Evolutionary conservation across 1,140 invertebrate genomes (phyloP).

Genomic region (Drosophila lowei): DNA sequence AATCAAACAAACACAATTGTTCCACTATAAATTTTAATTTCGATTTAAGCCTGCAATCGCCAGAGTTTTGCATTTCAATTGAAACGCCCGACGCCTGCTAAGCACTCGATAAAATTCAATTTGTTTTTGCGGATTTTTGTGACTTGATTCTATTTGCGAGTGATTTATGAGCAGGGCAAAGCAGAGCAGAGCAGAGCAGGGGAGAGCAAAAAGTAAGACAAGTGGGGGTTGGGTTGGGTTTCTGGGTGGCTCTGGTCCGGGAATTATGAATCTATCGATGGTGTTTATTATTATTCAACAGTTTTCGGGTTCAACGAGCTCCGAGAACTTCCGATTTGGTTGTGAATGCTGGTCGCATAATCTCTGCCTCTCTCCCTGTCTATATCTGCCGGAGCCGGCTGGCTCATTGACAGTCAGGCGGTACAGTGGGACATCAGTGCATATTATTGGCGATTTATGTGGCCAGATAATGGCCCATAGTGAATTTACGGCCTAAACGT

Average conservation of each 20-base stretch:
- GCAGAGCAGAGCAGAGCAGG: not conserved
- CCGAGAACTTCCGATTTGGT: slow-evolving; percentile 62
- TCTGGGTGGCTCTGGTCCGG: slow-evolving; percentile 35
- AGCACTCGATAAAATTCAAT: slow-evolving; percentile 29
- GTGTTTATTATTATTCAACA: not conserved
- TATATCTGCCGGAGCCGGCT: slow-evolving; percentile 9
- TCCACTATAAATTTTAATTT: slow-evolving; percentile 40
- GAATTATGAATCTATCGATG: slow-evolving; percentile 28
- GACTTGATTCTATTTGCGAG: slow-evolving; percentile 23
- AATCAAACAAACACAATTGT: slow-evolving; percentile 44
- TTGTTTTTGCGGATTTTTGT: slow-evolving; percentile 15
- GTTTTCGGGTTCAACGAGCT: slow-evolving; percentile 54
- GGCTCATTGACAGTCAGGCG: slow-evolving; percentile 59
- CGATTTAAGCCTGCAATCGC: slow-evolving; percentile 38
- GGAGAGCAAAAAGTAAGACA: slow-evolving; percentile 23
- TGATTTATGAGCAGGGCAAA: slow-evolving; percentile 32
- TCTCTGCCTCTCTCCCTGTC: not conserved
- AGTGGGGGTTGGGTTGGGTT: slow-evolving; percentile 9
- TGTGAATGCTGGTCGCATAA: slow-evolving; percentile 17
- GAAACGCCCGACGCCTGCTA: slow-evolving; percentile 42
- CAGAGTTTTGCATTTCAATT: slow-evolving; percentile 56
- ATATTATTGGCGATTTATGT: slow-evolving; percentile 72
- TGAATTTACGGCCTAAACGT: slow-evolving; percentile 60
- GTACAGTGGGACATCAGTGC: slow-evolving; percentile 29
- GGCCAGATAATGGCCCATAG: slow-evolving; percentile 60